Evolutionary conservation across 2,888 invertebrate species (phyloP).

Genomic region (Caprella mutica): DNA sequence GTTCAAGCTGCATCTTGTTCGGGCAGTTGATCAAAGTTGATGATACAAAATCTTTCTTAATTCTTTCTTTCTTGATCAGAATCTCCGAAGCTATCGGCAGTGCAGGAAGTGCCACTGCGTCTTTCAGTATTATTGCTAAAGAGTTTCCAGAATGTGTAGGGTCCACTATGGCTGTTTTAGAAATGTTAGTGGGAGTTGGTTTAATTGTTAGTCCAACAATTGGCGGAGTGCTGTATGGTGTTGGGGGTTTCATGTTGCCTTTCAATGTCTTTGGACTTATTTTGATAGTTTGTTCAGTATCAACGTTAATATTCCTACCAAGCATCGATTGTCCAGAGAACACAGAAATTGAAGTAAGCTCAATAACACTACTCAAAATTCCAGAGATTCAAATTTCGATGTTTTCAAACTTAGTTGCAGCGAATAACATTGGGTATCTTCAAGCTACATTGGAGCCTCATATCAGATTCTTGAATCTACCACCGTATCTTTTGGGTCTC

Average conservation of each 20-base stretch:
- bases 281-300: slow-evolving; percentile 60
- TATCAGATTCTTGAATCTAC: slow-evolving; percentile 50
- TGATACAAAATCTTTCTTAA: slow-evolving; percentile 40
- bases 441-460: slow-evolving; percentile 82
- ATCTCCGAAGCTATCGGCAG: slow-evolving; percentile 44
- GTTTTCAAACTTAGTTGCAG: slow-evolving; percentile 60
- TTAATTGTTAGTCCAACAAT: slow-evolving; percentile 81
- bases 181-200: slow-evolving; percentile 76
- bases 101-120: slow-evolving; percentile 40
- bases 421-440: slow-evolving; percentile 72
- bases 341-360: slow-evolving; percentile 36
- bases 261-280: slow-evolving; percentile 66
- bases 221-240: slow-evolving; percentile 68
- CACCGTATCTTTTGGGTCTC: slow-evolving; percentile 58
- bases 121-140: slow-evolving; percentile 44
- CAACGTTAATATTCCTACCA: slow-evolving; percentile 62
- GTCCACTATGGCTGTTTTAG: slow-evolving; percentile 69
- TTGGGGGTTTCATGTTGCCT: slow-evolving; percentile 67
- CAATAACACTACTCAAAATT: slow-evolving; percentile 53
- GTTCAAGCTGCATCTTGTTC: slow-evolving; percentile 44
- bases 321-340: slow-evolving; percentile 17
- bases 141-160: slow-evolving; percentile 60
- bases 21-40: slow-evolving; percentile 41
- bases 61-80: slow-evolving; percentile 43
- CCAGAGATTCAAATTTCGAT: slow-evolving; percentile 61